Evolutionary conservation across 92 coral and sea anemone species (phyloP).

Genomic region (Heteractis magnifica): DNA sequence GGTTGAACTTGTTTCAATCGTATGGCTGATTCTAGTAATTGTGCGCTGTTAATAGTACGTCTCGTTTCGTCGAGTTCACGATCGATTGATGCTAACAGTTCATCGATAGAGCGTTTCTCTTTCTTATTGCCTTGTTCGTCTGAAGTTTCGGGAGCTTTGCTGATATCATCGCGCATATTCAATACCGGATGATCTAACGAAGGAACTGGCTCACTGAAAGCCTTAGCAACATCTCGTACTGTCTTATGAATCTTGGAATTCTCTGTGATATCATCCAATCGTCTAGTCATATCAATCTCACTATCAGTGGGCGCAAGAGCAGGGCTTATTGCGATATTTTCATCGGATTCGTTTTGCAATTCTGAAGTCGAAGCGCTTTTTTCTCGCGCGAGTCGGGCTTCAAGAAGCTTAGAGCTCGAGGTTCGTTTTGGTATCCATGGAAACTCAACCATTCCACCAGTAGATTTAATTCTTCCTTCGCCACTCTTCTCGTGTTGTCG

Average conservation of each 20-base stretch:
- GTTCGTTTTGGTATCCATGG: slow-evolving; percentile 43
- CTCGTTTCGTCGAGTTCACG: slow-evolving; percentile 88
- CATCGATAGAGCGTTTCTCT: slow-evolving; percentile 58
- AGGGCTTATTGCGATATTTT: slow-evolving; percentile 6
- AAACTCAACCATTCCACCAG: not conserved
- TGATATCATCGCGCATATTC: slow-evolving; percentile 3
- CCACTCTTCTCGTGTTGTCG: slow-evolving; percentile 4
- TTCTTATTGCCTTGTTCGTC: slow-evolving; percentile 20
- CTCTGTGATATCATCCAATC: slow-evolving; percentile 57
- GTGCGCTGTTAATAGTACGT: slow-evolving; percentile 79
- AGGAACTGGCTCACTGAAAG: slow-evolving; percentile 48
- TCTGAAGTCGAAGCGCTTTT: slow-evolving; percentile 51
- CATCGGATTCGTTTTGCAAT: slow-evolving; percentile 40
- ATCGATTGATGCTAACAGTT: slow-evolving; percentile 76
- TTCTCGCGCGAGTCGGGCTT: slow-evolving; percentile 40
- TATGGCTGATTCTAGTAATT: slow-evolving; percentile 73
- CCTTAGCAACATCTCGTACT: slow-evolving; percentile 73
- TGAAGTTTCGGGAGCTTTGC: slow-evolving; percentile 27
- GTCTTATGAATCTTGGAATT: slow-evolving; percentile 75
- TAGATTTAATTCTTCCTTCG: slow-evolving; percentile 18
- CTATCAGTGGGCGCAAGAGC: slow-evolving; percentile 29
- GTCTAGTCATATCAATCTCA: slow-evolving; percentile 38
- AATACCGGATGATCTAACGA: slow-evolving; percentile 31
- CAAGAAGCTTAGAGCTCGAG: slow-evolving; percentile 40
- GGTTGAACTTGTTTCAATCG: slow-evolving; percentile 28